Percentiles rank a stretch among this genome's conserved stretches.
These are phyloP conservation scores for Cinclus mexicanus DNA, from an alignment of 2,113 vertebrate genomes.

Conservation along the genomic window DNA sequence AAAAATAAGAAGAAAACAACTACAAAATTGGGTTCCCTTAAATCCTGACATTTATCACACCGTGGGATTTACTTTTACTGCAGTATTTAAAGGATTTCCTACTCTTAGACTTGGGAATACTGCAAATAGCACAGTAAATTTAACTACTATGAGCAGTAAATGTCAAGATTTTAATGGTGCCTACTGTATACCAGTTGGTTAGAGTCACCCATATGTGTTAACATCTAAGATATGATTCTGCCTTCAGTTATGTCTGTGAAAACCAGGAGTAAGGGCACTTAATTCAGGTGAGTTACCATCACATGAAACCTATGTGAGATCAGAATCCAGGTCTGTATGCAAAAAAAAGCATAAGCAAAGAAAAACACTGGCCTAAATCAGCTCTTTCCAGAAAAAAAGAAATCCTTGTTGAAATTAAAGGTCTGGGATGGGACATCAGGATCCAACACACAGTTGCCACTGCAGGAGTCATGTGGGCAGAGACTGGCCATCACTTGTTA, in stretches of 20 bases:
- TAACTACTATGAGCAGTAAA: slow-evolving; percentile 60
- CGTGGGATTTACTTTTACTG: slow-evolving; percentile 64
- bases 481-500: not conserved
- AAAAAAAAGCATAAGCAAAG: not conserved
- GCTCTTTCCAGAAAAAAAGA: not conserved
- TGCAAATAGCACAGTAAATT: slow-evolving; percentile 65
- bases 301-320: not conserved
- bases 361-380: not conserved
- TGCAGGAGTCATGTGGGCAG: not conserved
- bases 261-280: not conserved
- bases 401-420: not conserved
- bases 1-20: slow-evolving; percentile 19
- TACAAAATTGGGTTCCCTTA: slow-evolving; percentile 20
- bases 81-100: slow-evolving; percentile 66
- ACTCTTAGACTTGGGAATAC: slow-evolving; percentile 54
- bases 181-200: slow-evolving; percentile 51
- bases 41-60: slow-evolving; percentile 65
- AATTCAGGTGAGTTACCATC: not conserved
- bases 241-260: not conserved
- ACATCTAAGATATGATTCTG: not conserved
- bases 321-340: not conserved
- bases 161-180: slow-evolving; percentile 63
- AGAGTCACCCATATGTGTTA: slow-evolving; percentile 14
- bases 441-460: not conserved
- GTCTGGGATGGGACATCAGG: not conserved